Evolutionary conservation across 2,113 vertebrate genomes (phyloP).

Genomic region (Acinonyx jubatus): DNA sequence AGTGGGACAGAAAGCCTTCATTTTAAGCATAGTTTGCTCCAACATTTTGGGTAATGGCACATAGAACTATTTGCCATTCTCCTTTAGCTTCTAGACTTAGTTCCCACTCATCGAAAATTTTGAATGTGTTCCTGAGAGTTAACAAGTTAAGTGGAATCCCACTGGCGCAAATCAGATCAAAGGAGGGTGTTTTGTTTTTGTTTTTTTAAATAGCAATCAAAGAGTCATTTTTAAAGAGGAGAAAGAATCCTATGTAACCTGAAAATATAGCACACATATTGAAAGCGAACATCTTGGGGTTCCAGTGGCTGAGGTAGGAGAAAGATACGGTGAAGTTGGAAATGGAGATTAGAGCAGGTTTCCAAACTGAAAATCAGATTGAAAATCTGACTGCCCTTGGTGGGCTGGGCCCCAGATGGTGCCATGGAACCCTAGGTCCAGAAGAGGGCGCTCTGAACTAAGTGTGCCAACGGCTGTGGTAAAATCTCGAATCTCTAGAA

Average conservation of each 20-base stretch:
- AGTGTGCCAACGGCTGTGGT: neutral
- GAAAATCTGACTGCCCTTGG: neutral
- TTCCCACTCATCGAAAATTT: neutral
- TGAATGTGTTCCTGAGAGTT: neutral
- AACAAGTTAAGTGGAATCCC: neutral
- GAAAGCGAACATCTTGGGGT: neutral
- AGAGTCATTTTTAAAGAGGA: conserved; percentile 35
- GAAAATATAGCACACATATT: neutral
- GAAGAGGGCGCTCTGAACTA: conserved; percentile 74
- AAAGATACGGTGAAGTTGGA: neutral
- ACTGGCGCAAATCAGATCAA: neutral
- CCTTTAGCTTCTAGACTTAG: neutral
- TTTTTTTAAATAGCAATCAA: neutral
- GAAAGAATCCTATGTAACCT: neutral
- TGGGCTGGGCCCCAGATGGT: neutral
- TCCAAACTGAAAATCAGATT: neutral
- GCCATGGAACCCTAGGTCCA: neutral
- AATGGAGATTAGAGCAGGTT: neutral
- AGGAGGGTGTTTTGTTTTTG: neutral
- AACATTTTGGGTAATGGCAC: neutral
- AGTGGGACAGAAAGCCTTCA: neutral
- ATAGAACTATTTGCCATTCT: neutral
- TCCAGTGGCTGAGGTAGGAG: neutral
- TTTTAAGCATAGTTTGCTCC: neutral
- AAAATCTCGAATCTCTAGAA: accelerated